A percentile compares a stretch with the other conserved stretches of the same genome.
phyloP scores from a whole-genome alignment of 1,140 invertebrate species.

The Nylanderia fulva region DNA sequence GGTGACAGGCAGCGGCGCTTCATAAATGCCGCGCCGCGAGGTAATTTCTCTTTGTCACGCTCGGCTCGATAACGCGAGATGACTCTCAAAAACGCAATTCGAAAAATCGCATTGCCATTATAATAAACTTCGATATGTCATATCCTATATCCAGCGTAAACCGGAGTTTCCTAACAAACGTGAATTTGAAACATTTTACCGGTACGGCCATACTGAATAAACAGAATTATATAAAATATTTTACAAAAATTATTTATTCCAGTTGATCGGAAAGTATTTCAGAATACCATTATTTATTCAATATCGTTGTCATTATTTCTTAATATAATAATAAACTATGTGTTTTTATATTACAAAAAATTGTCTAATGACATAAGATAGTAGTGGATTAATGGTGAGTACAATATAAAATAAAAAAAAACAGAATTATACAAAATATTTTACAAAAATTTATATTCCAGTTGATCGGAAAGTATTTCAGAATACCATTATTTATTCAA shows the following conservation, averaged over 20 bases:
- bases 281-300: neutral
- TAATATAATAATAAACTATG: neutral
- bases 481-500: neutral
- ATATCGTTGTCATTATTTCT: neutral
- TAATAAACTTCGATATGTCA: slow-evolving; percentile 26
- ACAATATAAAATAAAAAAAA: neutral
- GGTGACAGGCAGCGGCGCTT: slow-evolving; percentile 74
- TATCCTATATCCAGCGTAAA: neutral
- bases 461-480: neutral
- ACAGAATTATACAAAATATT: neutral
- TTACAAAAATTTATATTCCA: neutral
- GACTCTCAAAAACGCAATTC: slow-evolving; percentile 57
- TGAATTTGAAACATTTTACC: neutral
- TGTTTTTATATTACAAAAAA: neutral
- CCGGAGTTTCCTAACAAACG: slow-evolving; percentile 6
- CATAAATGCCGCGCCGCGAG: slow-evolving; percentile 63
- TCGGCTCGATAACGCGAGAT: slow-evolving; percentile 54
- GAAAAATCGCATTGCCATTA: slow-evolving; percentile 53
- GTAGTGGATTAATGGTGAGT: too few relatives aligned
- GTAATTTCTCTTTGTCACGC: slow-evolving; percentile 71
- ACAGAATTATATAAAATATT: neutral
- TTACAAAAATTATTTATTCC: neutral
- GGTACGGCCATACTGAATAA: neutral
- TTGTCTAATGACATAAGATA: neutral
- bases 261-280: neutral